Evolutionary conservation across 2,888 invertebrate genomes (phyloP).

Genomic region (Phengaris alcon): DNA sequence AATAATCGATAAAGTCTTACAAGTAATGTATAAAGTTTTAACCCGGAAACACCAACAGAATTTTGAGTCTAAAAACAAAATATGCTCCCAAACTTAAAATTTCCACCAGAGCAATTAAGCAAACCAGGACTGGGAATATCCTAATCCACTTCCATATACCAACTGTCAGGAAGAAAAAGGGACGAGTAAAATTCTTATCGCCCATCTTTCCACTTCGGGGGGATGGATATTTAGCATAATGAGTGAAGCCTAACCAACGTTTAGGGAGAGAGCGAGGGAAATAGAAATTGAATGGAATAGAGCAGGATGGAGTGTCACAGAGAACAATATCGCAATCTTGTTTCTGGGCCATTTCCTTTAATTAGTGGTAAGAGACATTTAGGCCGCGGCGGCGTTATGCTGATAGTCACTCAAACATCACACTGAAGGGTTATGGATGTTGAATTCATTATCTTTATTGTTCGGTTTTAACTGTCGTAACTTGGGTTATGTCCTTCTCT

Average conservation of each 20-base stretch:
- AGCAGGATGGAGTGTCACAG: conserved; percentile 54
- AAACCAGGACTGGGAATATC: conserved; percentile 65
- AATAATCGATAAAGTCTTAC: not conserved
- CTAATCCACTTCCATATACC: conserved; percentile 77
- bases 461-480: not conserved
- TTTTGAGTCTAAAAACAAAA: conserved; percentile 20
- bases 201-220: conserved; percentile 59
- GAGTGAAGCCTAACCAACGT: conserved; percentile 74
- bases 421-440: conserved; percentile 41
- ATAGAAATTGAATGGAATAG: conserved; percentile 37
- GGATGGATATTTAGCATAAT: conserved; percentile 77
- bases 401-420: conserved; percentile 61
- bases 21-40: not conserved
- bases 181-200: conserved; percentile 58
- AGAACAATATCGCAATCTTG: conserved; percentile 80
- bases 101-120: conserved; percentile 58
- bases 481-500: not conserved
- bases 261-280: conserved; percentile 57
- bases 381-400: conserved; percentile 64
- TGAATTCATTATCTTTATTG: conserved; percentile 30
- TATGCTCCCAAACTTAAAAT: conserved; percentile 29
- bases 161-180: conserved; percentile 71
- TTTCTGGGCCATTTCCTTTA: conserved; percentile 80
- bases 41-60: not conserved
- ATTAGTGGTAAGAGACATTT: conserved; percentile 70